These are phyloP conservation scores for Drosophila melanogaster DNA, from an alignment of 1,140 invertebrate species.

Conservation along the genomic window Release_6_plus_ISO1_MT NT_037436.4:15037501-15038000, in stretches of 20 bases:
- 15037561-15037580: neutral
- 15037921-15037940: constrained; percentile 9
- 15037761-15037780: constrained; percentile 37
- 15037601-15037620: constrained; percentile 20
- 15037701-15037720: constrained; percentile 43
- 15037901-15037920: constrained; percentile 3
- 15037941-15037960: neutral
- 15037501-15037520: constrained; percentile 32
- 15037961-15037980: neutral
- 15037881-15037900: constrained; percentile 33
- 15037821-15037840: constrained; percentile 51
- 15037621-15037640: constrained; percentile 73
- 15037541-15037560: neutral
- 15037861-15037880: constrained; percentile 58
- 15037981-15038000: neutral
- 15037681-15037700: constrained; percentile 55
- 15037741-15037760: constrained; percentile 26
- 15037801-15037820: constrained; percentile 40
- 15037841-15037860: constrained; percentile 73
- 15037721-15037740: constrained; percentile 21
- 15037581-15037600: constrained; percentile 1
- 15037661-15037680: constrained; percentile 41
- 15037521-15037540: neutral
- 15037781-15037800: constrained; percentile 2
- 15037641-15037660: constrained; percentile 70